Conservation (phyloP, 2,888 invertebrate species). For the Drosophila leonis region DNA sequence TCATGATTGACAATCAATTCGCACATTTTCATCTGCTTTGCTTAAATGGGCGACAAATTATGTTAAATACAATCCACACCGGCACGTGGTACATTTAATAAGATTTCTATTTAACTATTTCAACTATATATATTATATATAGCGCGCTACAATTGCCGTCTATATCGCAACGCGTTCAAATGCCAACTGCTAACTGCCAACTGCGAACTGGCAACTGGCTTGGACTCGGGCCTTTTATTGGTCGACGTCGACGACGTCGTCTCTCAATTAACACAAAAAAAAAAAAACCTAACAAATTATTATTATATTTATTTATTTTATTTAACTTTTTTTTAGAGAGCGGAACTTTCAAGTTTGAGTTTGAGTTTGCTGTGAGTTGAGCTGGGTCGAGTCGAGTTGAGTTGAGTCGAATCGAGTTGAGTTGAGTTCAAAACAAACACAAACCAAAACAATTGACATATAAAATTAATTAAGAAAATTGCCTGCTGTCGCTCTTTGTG, state of each 20-base stretch:
- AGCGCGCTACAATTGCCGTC: conserved; percentile 30
- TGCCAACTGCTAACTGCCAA: conserved; percentile 54
- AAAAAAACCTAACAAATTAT: conserved; percentile 33
- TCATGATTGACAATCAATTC: conserved; percentile 80
- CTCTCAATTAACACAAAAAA: conserved; percentile 56
- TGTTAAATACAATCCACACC: conserved; percentile 40
- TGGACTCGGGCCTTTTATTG: conserved; percentile 66
- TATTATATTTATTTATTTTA: conserved; percentile 18
- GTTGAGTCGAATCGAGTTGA: conserved; percentile 21
- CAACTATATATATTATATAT: background rate
- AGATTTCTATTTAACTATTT: background rate
- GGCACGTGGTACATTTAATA: conserved; percentile 56
- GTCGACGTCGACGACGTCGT: conserved; percentile 18
- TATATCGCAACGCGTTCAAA: conserved; percentile 49
- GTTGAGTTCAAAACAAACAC: conserved; percentile 21
- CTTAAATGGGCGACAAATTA: conserved; percentile 4
- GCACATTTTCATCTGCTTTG: conserved; percentile 69
- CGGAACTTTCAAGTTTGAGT: conserved; percentile 47
- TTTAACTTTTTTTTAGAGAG: conserved; percentile 23
- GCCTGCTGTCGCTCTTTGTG: conserved; percentile 11
- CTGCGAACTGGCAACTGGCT: conserved; percentile 64
- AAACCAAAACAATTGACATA: conserved; percentile 22
- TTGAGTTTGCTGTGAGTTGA: conserved; percentile 47
- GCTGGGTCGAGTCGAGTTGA: conserved; percentile 27
- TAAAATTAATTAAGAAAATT: conserved; percentile 40